Evolutionary conservation across 2,113 vertebrate genomes (phyloP).

Genomic region (Sialia sialis): DNA sequence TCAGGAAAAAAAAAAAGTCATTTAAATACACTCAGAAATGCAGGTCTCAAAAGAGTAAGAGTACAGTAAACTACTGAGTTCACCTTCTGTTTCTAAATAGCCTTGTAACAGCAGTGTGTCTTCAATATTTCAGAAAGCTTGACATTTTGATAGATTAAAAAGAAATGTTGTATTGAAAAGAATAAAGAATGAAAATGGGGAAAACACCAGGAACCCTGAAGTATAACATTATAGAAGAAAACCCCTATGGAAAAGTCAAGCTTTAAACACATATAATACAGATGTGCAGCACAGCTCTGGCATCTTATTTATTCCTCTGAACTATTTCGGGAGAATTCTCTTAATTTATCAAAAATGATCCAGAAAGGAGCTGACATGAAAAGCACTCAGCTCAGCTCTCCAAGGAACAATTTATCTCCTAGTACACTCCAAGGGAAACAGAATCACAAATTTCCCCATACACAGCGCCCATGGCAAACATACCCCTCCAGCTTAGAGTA

Average conservation of each 20-base stretch:
- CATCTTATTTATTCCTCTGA: slow-evolving; percentile 24
- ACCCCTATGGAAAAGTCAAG: not conserved
- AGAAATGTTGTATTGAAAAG: not conserved
- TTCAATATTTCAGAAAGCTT: not conserved
- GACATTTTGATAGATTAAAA: slow-evolving; percentile 42
- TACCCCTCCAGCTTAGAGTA: not conserved
- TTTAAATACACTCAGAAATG: not conserved
- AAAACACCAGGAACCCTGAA: not conserved
- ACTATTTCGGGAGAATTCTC: not conserved
- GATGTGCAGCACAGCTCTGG: not conserved
- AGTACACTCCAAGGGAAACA: not conserved
- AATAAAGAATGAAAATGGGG: not conserved
- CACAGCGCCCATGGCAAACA: not conserved
- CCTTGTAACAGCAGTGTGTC: not conserved
- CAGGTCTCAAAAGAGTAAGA: not conserved
- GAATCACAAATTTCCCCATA: not conserved
- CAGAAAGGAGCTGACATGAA: slow-evolving; percentile 18
- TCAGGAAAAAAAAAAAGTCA: not conserved
- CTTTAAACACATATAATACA: not conserved
- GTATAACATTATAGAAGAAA: not conserved
- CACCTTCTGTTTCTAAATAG: not conserved
- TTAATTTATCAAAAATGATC: not conserved
- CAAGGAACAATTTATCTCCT: not conserved
- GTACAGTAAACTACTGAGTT: not conserved
- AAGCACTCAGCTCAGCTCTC: not conserved